Percentiles rank a stretch among this genome's conserved stretches.
These are phyloP conservation scores for Cricetomys ansorgei DNA, from an alignment of 2,113 vertebrate genomes.

Conservation along the genomic window DNA sequence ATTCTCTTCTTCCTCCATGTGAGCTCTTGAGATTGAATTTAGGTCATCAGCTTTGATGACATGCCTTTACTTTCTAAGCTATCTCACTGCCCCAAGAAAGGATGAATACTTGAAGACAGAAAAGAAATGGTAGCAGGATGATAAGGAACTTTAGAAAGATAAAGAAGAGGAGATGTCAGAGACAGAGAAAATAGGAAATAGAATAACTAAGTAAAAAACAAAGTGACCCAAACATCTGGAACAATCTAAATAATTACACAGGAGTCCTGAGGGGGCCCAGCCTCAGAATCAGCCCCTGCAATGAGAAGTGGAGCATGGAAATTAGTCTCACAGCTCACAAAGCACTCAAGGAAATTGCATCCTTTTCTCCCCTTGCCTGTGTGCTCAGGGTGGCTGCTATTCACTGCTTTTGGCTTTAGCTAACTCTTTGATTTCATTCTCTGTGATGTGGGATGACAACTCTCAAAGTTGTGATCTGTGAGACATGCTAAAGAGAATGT, in stretches of 20 bases:
- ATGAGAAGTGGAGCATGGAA: conserved; percentile 30
- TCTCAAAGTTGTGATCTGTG: neutral
- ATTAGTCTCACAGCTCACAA: neutral
- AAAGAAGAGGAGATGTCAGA: neutral
- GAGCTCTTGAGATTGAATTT: neutral
- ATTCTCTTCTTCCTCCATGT: no score
- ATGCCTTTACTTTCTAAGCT: neutral
- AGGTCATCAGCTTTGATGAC: neutral
- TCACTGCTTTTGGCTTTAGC: neutral
- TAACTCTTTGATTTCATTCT: neutral
- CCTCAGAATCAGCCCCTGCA: neutral
- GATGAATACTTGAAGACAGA: neutral
- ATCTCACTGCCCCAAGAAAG: neutral
- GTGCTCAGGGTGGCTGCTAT: neutral
- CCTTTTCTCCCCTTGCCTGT: neutral
- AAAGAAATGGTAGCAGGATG: neutral
- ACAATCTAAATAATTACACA: neutral
- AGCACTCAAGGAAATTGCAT: neutral
- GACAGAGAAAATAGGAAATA: conserved; percentile 26
- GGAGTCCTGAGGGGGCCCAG: neutral
- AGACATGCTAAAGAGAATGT: neutral
- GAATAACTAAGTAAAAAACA: neutral
- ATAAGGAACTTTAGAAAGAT: neutral
- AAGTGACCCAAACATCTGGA: conserved; percentile 21
- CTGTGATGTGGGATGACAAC: neutral